Evolutionary conservation across 2,888 invertebrate species (phyloP).

Genomic region (Dichetophora obliterata): DNA sequence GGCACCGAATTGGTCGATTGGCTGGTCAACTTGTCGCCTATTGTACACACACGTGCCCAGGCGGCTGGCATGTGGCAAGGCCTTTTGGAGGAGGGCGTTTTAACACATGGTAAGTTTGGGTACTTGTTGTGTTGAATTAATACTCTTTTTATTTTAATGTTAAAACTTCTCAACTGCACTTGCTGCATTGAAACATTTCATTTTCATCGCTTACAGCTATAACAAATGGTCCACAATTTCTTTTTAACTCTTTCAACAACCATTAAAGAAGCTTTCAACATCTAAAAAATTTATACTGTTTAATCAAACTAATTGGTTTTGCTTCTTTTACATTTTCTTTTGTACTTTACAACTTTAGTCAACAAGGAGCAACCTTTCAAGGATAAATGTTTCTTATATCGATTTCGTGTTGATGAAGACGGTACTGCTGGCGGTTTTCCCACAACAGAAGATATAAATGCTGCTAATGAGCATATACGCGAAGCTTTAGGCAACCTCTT

Average conservation of each 20-base stretch:
- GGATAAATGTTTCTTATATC: slow-evolving; percentile 86
- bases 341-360: slow-evolving; percentile 70
- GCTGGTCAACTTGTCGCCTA: slow-evolving; percentile 76
- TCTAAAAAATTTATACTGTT: not conserved
- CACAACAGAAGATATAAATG: slow-evolving; percentile 73
- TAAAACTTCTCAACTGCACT: not conserved
- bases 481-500: slow-evolving; percentile 77
- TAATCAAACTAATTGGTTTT: not conserved
- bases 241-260: not conserved
- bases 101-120: slow-evolving; percentile 77
- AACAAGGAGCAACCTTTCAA: slow-evolving; percentile 84
- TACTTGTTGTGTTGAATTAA: not conserved
- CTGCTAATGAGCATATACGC: slow-evolving; percentile 79
- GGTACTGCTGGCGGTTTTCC: slow-evolving; percentile 73
- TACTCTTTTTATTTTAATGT: not conserved
- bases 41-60: slow-evolving; percentile 77
- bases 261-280: not conserved
- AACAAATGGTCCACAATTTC: not conserved
- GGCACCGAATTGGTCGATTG: slow-evolving; percentile 87
- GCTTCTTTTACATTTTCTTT: not conserved
- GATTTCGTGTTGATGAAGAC: slow-evolving; percentile 82
- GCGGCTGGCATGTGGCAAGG: slow-evolving; percentile 89
- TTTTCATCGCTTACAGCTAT: too few relatives aligned
- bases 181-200: too few relatives aligned
- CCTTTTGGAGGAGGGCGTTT: slow-evolving; percentile 82